Evolutionary conservation across 2,888 invertebrate species (phyloP), one percentile per base, ranked within the genome.

Genomic region (Crocallis elinguaria): DNA sequence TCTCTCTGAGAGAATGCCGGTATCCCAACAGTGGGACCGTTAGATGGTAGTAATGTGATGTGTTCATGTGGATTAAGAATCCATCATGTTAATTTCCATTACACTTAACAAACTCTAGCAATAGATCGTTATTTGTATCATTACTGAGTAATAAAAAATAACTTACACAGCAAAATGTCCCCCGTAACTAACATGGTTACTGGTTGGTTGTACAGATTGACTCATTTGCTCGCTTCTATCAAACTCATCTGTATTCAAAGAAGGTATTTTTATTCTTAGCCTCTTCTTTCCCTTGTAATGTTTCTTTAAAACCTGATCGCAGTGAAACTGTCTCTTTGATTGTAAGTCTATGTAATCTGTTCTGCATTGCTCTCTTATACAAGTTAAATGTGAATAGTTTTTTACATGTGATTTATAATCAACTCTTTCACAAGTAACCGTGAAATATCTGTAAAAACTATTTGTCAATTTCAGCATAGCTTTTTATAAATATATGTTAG

Each of bases 381-480:
- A 69, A 75, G 71, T 78, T 58, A 83, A 74, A 66, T 79, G 67
- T 60, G 77, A 67, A 52, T 73, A 74, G 50, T 68, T 73, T 68
- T 77, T 83, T 64, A 82, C 79, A 79, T 81, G 72, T 66, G 67
- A 53, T 63, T 71, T 77, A 53, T 41, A 57, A 29, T 50, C 42
- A 32, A 60, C 71, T 71, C 73, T 79, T 64, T 84, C 79, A 83
- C 73, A 81, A 76, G 78, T 77, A 61, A 84, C 71, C 66, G 73
- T 81, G 65, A 86, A 75, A 74, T 76, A 88, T 89, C 86, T 89
- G 86, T 73, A 88, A 87, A 86, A 87, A 84, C 85, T 88, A 70
- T 83, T 79, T 68, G 84, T 86, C 79, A 87, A 80, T 86, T 86
- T 88, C 82, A 88, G 84, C 90, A 91, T 91, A 84, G 82, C 83